Evolutionary conservation across 2,113 vertebrate genomes (phyloP).

Genomic region (Leptocoma aspasia): DNA sequence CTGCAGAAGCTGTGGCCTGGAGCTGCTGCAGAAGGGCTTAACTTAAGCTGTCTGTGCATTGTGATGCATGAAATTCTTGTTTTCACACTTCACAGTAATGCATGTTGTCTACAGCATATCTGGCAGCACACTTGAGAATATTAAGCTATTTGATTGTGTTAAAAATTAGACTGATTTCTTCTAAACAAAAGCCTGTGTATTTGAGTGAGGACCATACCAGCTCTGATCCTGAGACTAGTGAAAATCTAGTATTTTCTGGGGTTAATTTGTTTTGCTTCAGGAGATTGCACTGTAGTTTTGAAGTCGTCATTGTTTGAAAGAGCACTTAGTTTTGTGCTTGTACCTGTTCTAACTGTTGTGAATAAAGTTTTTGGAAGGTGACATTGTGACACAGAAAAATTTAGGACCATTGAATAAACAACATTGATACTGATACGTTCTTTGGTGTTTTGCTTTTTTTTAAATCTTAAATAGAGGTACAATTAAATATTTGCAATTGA

Average conservation of each 20-base stretch:
- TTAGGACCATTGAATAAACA: background rate
- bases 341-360: background rate
- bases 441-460: background rate
- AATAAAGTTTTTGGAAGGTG: background rate
- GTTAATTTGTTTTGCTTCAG: background rate
- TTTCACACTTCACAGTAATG: background rate
- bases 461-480: background rate
- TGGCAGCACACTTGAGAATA: background rate
- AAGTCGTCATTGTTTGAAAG: background rate
- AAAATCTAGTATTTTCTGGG: background rate
- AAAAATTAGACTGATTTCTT: background rate
- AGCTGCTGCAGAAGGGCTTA: background rate
- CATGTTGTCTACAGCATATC: background rate
- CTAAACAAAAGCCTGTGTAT: background rate
- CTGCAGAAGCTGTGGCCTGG: background rate
- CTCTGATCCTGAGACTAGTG: background rate
- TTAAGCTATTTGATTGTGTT: background rate
- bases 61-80: background rate
- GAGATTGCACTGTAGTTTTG: background rate
- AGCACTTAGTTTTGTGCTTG: background rate
- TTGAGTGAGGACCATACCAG: background rate
- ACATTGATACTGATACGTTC: background rate
- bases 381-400: background rate
- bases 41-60: background rate
- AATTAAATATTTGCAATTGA: background rate